Evolutionary conservation across 2,797 vertebrate genomes (phyloP).

Genomic region (Mallotus villosus): DNA sequence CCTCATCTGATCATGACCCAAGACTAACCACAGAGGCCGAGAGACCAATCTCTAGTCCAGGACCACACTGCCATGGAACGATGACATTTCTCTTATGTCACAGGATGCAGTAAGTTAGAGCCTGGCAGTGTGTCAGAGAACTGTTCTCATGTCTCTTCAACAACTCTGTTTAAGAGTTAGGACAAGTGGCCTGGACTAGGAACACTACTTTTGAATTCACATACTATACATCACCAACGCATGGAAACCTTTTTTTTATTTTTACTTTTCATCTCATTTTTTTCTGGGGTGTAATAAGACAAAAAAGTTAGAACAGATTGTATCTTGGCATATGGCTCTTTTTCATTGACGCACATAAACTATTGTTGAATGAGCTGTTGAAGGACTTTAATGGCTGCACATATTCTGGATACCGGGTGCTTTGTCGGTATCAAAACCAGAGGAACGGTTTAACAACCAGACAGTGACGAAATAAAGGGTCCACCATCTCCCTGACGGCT

Average conservation of each 20-base stretch:
- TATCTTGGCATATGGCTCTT: not conserved
- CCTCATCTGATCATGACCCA: conserved; percentile 30
- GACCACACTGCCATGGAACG: conserved; percentile 44
- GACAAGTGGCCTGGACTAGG: too few relatives aligned
- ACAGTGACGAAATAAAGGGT: not conserved
- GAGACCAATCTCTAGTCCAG: conserved; percentile 25
- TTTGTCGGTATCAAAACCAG: not conserved
- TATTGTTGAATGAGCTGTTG: not conserved
- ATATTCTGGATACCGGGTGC: not conserved
- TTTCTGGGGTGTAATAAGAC: not conserved
- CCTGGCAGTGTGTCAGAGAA: not conserved
- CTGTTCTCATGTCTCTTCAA: too few relatives aligned
- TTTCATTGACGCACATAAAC: not conserved
- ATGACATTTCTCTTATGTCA: conserved; percentile 42
- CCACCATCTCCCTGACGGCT: not conserved
- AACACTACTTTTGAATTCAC: conserved; percentile 31
- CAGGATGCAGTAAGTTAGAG: conserved; percentile 7
- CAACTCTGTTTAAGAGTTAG: too few relatives aligned
- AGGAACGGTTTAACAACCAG: not conserved
- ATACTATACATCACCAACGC: not conserved
- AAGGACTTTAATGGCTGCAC: not conserved
- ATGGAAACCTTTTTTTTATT: too few relatives aligned
- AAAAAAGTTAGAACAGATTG: not conserved
- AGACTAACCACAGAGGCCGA: conserved; percentile 36
- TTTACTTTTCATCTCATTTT: too few relatives aligned